Base-by-base conservation (phyloP, 2,113 vertebrate genomes). In the Haemorhous mexicanus region DNA sequence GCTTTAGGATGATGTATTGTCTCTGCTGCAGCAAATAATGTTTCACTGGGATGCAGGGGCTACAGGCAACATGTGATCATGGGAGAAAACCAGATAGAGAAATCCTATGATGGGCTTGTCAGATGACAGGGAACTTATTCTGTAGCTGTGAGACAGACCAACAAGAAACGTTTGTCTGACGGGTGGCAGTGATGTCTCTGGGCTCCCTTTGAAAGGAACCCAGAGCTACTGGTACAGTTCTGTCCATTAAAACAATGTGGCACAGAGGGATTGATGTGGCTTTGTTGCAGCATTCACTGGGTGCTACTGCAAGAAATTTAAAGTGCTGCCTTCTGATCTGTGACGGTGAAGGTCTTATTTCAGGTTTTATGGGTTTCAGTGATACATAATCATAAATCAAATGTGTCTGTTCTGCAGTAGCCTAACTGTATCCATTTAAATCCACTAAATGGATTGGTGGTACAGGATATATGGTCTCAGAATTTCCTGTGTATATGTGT, bases 141-240 rank as follows among this genome's bases (percentile, higher is more conserved):
- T 96, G 68, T 75, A 74, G 78, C 93, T 95, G 91, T 89, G 75
- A 74, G 95, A 70, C 12, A 16, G 82, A 47, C 32, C 90, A 97
- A 97, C 95, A 98, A 98, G 95, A 95, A 94, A 63, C 14, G 0
- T 96, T 97, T 98, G 97, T 97, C 84, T 83, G 69, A 30, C 3
- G 2, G 41, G 35, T 85, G 84, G 90, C 82, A 84, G 87, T 41
- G 91, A 94, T 89, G 86, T 97, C 97, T 95, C 97, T 89, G 41
- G 28, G 68, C 35, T 86, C 78, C 84, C 47, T 77, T 23, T 97
- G 96, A 97, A 97, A 98, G 90, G 96, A 95, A 26, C 91, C 0
- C 4, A 2, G 35, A 63, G 95, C 94, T 95, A 37, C 97, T 98
- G 98, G 97, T 96, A 98, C 98, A 62, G 91, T 94, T 58, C 89